Evolutionary conservation across 53 echinoderm and acorn worm species (phyloP), one percentile per base, ranked within the genome.

Genomic region (Crossaster papposus): DNA sequence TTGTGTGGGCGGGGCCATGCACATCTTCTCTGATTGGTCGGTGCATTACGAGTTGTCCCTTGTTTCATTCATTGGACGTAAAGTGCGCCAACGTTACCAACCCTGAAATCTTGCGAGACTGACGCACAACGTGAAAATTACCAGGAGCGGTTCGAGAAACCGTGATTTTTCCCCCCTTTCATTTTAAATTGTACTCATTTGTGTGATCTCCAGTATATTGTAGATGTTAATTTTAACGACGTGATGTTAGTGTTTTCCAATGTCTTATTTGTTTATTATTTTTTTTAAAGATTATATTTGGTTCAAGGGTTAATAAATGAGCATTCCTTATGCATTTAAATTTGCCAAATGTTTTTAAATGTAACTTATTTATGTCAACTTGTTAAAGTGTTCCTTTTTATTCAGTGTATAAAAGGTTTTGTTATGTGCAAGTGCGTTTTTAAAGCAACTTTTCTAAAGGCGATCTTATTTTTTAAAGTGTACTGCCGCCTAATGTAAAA

Each of bases 251-350:
- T 75, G 11, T 75, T 34, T 20, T 30, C 36, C 36, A 37, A 58
- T 58, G 58, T 58, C 58, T 58, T 14, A 34, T 75, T 30, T 33
- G 31, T 35, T 75, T 10, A 33, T 2, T 14, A n/a, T 31, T 75
- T 30, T 31, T 85, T 85, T 73, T 73, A 85, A 72, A 50, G 73
- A 50, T 85, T 72, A 72, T 54, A 32, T 52, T 34, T 85, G 85
- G 85, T 85, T 85, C 38, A 73, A 85, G 58, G 72, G 85, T 85
- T 73, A 85, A 85, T 85, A 85, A 85, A 85, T 74, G 85, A 85
- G 85, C 85, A 85, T 85, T 85, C 85, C 85, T 85, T 85, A 85
- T 85, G 85, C 73, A 85, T 30, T 52, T 73, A 72, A 72, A 85
- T 29, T 68, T 85, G 85, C 75, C 85, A 85, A 85, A 85, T 55